A percentile compares a stretch with the other conserved stretches of the same genome.
These are phyloP conservation scores for Drosophila ustulata DNA, from an alignment of 2,888 invertebrate species.

Conservation along the genomic window DNA sequence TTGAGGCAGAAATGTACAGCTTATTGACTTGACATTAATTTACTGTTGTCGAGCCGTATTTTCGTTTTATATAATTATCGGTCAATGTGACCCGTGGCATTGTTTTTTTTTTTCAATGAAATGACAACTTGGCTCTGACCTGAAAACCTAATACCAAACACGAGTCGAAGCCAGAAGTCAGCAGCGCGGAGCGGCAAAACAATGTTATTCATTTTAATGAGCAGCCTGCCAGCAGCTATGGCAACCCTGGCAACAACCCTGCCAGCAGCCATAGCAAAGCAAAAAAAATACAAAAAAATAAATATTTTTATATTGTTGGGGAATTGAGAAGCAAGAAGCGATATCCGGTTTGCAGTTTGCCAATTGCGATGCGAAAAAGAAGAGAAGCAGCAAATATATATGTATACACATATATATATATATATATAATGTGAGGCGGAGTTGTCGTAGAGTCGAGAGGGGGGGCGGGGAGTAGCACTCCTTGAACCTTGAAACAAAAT, in stretches of 20 bases:
- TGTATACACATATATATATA: slow-evolving; percentile 10
- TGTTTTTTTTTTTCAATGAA: not conserved
- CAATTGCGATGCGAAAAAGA: slow-evolving; percentile 59
- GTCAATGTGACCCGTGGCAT: too few species aligned
- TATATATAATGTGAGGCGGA: not conserved
- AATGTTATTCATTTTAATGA: slow-evolving; percentile 20
- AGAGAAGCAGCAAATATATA: slow-evolving; percentile 33
- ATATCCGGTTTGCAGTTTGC: slow-evolving; percentile 50
- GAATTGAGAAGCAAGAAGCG: slow-evolving; percentile 12
- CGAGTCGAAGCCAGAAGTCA: not conserved
- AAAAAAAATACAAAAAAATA: too few species aligned
- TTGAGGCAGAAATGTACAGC: too few species aligned
- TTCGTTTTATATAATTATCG: too few species aligned
- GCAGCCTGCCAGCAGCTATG: slow-evolving; percentile 10
- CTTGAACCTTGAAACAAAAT: slow-evolving; percentile 67
- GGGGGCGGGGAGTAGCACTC: not conserved
- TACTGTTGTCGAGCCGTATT: too few species aligned
- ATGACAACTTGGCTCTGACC: not conserved
- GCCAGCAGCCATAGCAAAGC: not conserved
- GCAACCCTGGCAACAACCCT: slow-evolving; percentile 31
- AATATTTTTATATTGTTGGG: not conserved
- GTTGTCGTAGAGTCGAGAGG: too few species aligned
- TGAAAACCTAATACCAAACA: slow-evolving; percentile 14
- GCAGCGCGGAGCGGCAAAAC: not conserved
- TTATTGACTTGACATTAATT: too few species aligned